Evolutionary conservation across 2,888 invertebrate genomes (phyloP).

Genomic region (Cylloceria caligata): DNA sequence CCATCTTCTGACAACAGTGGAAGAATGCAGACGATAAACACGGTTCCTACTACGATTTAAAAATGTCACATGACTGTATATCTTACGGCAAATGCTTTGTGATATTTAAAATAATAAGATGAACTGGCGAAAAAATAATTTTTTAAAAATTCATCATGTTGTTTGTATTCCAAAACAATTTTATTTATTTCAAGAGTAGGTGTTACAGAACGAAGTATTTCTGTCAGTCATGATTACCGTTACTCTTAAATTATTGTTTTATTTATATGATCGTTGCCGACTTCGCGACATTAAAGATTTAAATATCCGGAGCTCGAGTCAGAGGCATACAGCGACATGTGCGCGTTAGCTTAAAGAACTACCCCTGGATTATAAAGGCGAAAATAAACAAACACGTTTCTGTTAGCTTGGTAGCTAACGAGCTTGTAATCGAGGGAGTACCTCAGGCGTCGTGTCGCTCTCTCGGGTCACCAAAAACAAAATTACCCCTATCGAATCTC

Average conservation of each 20-base stretch:
- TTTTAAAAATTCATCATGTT: too few species aligned
- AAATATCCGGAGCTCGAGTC: neutral
- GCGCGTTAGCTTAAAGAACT: neutral
- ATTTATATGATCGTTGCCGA: neutral
- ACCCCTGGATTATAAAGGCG: neutral
- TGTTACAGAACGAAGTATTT: neutral
- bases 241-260: neutral
- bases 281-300: slow-evolving; percentile 1
- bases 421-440: slow-evolving; percentile 76
- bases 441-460: slow-evolving; percentile 61
- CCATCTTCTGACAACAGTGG: too few species aligned
- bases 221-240: neutral
- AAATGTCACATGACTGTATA: neutral
- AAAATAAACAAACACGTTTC: slow-evolving; percentile 10
- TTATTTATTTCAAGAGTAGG: too few species aligned
- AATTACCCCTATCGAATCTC: slow-evolving; percentile 61
- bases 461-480: slow-evolving; percentile 36
- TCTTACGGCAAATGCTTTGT: too few species aligned
- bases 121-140: too few species aligned
- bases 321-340: too few species aligned
- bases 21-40: too few species aligned
- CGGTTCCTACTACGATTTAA: too few species aligned
- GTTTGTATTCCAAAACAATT: neutral
- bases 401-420: slow-evolving; percentile 72
- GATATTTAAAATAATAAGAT: too few species aligned